A percentile compares a stretch with the other conserved stretches of the same genome.
Evolutionary conservation across 2,888 invertebrate genomes (phyloP).

Genomic region (Agrochola lota): DNA sequence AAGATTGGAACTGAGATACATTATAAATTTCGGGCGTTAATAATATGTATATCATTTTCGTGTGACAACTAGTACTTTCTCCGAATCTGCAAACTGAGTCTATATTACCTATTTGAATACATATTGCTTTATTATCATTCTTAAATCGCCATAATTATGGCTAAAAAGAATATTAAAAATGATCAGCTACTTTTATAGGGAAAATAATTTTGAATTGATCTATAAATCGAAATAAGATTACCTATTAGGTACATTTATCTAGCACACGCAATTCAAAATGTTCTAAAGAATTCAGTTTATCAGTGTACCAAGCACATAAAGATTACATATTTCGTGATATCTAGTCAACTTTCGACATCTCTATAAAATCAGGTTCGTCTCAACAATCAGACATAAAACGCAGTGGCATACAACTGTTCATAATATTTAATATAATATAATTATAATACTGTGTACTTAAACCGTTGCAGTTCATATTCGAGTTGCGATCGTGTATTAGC

Average conservation of each 20-base stretch:
- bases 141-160: background rate
- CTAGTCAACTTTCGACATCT: background rate
- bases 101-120: constrained; percentile 12
- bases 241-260: constrained; percentile 29
- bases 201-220: constrained; percentile 15
- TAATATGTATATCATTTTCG: background rate
- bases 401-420: constrained; percentile 44
- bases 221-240: constrained; percentile 21
- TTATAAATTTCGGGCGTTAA: background rate
- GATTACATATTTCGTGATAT: constrained; percentile 5
- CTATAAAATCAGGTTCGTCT: constrained; percentile 4
- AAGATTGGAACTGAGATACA: background rate
- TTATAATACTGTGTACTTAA: constrained; percentile 80
- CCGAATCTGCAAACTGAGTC: constrained; percentile 14
- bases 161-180: background rate
- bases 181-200: background rate
- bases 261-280: constrained; percentile 9
- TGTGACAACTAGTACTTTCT: constrained; percentile 1
- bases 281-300: constrained; percentile 33
- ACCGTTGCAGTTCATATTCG: constrained; percentile 73
- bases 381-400: constrained; percentile 26
- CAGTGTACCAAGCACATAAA: constrained; percentile 5
- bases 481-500: constrained; percentile 61
- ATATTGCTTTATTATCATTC: constrained; percentile 4
- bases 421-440: constrained; percentile 56